Evolutionary conservation across 2,888 invertebrate genomes (phyloP), one percentile per base, ranked within the genome.

Genomic region (Pseudococcus jackbeardsleyi): DNA sequence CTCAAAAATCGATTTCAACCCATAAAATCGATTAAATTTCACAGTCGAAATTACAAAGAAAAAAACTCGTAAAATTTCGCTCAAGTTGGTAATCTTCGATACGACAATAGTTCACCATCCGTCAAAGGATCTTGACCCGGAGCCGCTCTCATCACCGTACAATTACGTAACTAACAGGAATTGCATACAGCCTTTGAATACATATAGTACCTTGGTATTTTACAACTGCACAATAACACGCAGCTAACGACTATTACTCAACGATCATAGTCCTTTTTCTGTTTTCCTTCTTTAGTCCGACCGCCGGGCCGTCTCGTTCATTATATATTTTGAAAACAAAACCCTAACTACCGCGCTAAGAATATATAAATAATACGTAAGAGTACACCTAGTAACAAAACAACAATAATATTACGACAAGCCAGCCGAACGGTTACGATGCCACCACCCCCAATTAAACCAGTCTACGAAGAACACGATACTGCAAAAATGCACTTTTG

Each of bases 401-500:
- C 82, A 82, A 82, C 82, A 82, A 82, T 26, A 39, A 39, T 33
- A 77, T 33, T 64, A 46, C 86, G 86, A 86, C 86, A 86, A 54
- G 17, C n/a, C 54, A n/a, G 4, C n/a, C 54, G 54, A 54, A 54
- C 46, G 59, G 86, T 86, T 86, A 86, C 64, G 86, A 26, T n/a
- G 82, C 33, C 82, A 82, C 59, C 64, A 68, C 86, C 68, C 68
- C 86, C 22, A 64, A 19, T 64, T 59, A 64, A 86, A 86, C 86
- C 64, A 26, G 86, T 86, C 59, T 86, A 5, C 42, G 19, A 46
- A 82, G 17, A 39, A 39, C 59, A 42, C 86, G 64, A 86, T 50
- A 86, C 33, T 59, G 59, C 64, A 59, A 86, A 64, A 64, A 86
- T 86, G 86, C 86, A 86, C 42, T 86, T 86, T 64, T 86, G 33